These are phyloP conservation scores for Heterotis niloticus DNA, from an alignment of 2,113 vertebrate genomes.

Conservation along the genomic window DNA sequence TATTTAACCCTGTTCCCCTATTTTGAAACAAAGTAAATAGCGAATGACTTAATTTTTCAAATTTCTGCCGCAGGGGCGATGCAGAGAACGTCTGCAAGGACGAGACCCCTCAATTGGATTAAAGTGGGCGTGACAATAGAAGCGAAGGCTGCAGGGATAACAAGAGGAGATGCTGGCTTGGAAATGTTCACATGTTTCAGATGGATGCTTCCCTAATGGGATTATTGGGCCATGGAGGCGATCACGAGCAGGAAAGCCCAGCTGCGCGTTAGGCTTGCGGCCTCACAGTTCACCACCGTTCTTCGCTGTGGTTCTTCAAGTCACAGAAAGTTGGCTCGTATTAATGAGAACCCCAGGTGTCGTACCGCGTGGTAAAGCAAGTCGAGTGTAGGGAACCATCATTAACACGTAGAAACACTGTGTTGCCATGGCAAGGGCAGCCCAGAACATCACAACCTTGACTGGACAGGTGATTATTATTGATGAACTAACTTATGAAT, in stretches of 20 bases:
- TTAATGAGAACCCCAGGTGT: no score
- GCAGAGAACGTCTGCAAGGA: neutral
- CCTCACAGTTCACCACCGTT: neutral
- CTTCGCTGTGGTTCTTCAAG: neutral
- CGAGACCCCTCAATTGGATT: slow-evolving; percentile 10
- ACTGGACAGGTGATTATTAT: no score
- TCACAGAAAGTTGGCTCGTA: no score
- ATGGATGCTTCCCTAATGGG: neutral
- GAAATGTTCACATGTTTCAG: slow-evolving; percentile 18
- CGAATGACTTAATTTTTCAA: neutral
- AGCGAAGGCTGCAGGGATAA: slow-evolving; percentile 10
- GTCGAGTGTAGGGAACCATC: no score
- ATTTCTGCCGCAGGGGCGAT: neutral
- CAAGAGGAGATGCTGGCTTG: neutral
- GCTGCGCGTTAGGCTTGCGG: neutral
- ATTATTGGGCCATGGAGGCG: neutral
- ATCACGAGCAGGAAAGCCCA: neutral
- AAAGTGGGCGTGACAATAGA: slow-evolving; percentile 17
- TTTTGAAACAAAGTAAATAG: no score
- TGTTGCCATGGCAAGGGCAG: no score
- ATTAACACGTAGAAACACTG: no score
- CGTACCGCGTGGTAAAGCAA: no score
- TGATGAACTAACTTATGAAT: no score
- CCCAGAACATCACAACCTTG: no score
- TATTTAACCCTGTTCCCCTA: neutral